Evolutionary conservation across 2,888 invertebrate species (phyloP), one percentile per base, ranked within the genome.

Genomic region (Herminia tarsipennalis): DNA sequence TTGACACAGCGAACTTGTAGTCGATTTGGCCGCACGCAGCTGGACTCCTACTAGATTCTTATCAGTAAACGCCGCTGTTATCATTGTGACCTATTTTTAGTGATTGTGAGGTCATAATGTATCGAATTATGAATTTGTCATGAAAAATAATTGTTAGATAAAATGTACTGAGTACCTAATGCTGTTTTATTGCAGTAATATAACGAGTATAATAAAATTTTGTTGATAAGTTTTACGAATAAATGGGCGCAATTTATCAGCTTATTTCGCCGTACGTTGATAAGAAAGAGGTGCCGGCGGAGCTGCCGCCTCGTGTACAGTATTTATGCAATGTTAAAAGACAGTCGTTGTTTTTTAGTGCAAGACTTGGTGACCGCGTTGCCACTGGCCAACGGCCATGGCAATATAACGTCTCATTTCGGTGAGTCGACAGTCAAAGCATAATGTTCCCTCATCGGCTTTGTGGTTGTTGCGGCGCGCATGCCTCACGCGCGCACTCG

Each of bases 301-400:
- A 45, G 56, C 60, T 59, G 51, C 45, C 51, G 44, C 53, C 45
- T 52, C 53, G 14, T 58, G 51, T 56, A 64, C 76, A 73, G 66
- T 76, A 69, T 82, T 69, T 78, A 83, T 86, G 82, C 78, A 80
- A 88, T 91, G 90, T 88, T 90, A 87, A 91, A 89, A 78, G 82
- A 82, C 75, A 85, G 89, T 86, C 83, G 84, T 91, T 89, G 81
- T 90, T 92, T 92, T 92, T 90, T 91, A 90, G 92, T 90, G 91
- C 90, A 92, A 90, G 92, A 92, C 85, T 83, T 92, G 92, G 92
- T 92, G 92, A 92, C 91, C 76, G 92, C 92, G 80, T 91, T 92
- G 88, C 92, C 92, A 72, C 83, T 90, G 84, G 91, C 91, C 83
- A 92, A 92, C 86, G 92, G 92, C 86, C 92, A 91, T 86, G 88